Conservation (phyloP, 2,113 vertebrate genomes). For the Coturnix japonica region DNA sequence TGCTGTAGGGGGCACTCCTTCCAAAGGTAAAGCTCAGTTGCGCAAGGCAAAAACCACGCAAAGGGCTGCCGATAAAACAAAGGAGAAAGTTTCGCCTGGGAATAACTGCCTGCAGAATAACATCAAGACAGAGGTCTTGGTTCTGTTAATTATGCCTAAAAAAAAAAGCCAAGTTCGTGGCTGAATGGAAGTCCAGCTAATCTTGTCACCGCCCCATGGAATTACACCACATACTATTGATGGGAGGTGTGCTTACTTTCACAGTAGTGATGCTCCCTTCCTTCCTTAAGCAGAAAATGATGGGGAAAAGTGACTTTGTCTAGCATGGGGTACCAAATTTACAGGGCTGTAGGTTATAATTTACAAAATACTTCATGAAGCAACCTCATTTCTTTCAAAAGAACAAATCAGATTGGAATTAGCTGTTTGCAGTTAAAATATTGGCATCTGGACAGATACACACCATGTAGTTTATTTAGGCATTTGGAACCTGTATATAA, state of each 20-base stretch:
- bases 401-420: background rate
- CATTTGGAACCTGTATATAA: background rate
- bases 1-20: background rate
- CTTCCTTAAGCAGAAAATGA: background rate
- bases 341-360: background rate
- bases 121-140: too few relatives aligned
- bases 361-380: background rate
- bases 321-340: background rate
- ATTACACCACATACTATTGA: rapidly evolving
- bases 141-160: background rate
- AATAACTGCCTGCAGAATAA: background rate
- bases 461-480: background rate
- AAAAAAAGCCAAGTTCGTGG: background rate
- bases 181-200: background rate
- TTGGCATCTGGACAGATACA: background rate
- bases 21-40: background rate
- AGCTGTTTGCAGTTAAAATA: background rate
- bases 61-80: background rate
- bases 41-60: background rate
- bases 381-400: background rate
- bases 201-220: background rate
- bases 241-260: background rate
- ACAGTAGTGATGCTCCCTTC: background rate
- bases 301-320: background rate
- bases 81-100: background rate